Percentiles rank a stretch among this genome's conserved stretches.
Conservation (phyloP, 2,113 vertebrate genomes). For the Tautogolabrus adspersus region DNA sequence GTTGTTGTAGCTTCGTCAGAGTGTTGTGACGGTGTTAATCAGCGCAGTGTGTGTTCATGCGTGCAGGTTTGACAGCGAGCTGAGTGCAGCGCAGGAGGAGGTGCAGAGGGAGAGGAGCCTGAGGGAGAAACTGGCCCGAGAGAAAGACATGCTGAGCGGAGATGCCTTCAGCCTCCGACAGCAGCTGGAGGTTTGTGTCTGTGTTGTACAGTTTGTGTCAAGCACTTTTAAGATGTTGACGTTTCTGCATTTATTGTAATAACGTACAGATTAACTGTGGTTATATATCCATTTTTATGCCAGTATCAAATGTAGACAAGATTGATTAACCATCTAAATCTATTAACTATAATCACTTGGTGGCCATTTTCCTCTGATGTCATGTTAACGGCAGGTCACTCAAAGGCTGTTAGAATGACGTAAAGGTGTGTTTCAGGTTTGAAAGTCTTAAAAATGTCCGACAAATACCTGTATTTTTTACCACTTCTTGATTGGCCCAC, state of each 20-base stretch:
- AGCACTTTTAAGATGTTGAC: neutral
- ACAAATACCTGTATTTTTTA: too few species aligned
- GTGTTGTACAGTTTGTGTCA: neutral
- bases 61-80: slow-evolving; percentile 92
- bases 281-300: too few species aligned
- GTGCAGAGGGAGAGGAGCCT: slow-evolving; percentile 90
- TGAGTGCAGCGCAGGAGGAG: slow-evolving; percentile 90
- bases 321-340: too few species aligned
- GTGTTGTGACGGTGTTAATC: neutral
- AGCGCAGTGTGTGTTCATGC: neutral
- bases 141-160: slow-evolving; percentile 91
- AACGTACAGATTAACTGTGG: neutral
- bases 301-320: too few species aligned
- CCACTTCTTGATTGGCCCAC: too few species aligned
- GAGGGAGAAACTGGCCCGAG: slow-evolving; percentile 91
- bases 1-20: neutral
- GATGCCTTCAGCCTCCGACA: slow-evolving; percentile 92
- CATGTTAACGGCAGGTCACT: too few species aligned
- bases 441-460: too few species aligned
- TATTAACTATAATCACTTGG: too few species aligned
- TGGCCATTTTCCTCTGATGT: too few species aligned
- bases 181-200: slow-evolving; percentile 88
- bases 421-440: too few species aligned
- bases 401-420: too few species aligned
- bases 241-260: neutral